Evolutionary conservation across 2,797 vertebrate genomes (phyloP).

Genomic region (Anomalospiza imberbis): DNA sequence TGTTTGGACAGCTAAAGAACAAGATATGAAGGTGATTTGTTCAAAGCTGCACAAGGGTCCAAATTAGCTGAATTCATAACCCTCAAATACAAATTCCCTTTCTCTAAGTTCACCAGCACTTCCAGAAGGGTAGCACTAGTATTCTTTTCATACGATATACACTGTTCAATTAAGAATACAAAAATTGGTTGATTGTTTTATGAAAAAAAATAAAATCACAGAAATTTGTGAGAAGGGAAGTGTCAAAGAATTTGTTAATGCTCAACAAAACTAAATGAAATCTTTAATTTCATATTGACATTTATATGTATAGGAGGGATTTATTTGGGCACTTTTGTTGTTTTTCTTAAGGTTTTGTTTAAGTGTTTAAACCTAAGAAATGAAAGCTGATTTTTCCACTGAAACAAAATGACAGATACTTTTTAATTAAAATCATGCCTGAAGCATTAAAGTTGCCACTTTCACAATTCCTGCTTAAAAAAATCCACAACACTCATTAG

Average conservation of each 20-base stretch:
- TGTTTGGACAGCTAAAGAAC: neutral
- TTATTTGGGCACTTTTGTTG: neutral
- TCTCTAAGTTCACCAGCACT: neutral
- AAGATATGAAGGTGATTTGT: slow-evolving; percentile 8
- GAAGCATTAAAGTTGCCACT: neutral
- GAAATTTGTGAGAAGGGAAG: neutral
- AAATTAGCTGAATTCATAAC: neutral
- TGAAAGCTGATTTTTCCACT: neutral
- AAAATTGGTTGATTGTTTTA: neutral
- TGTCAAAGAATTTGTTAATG: neutral
- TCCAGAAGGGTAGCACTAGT: neutral
- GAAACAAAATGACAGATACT: neutral
- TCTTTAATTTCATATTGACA: neutral
- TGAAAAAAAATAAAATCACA: neutral
- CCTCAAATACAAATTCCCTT: neutral
- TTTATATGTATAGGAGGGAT: neutral
- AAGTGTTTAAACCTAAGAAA: neutral
- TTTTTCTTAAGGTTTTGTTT: neutral
- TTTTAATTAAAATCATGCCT: neutral
- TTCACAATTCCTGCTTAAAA: neutral
- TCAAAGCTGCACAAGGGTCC: neutral
- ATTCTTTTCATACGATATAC: neutral
- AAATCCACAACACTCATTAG: fast-evolving
- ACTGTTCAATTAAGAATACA: neutral
- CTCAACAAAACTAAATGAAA: neutral